Evolutionary conservation across 1,140 invertebrate genomes (phyloP), one percentile per base, ranked within the genome.

Genomic region (Drosophila suzukii): DNA sequence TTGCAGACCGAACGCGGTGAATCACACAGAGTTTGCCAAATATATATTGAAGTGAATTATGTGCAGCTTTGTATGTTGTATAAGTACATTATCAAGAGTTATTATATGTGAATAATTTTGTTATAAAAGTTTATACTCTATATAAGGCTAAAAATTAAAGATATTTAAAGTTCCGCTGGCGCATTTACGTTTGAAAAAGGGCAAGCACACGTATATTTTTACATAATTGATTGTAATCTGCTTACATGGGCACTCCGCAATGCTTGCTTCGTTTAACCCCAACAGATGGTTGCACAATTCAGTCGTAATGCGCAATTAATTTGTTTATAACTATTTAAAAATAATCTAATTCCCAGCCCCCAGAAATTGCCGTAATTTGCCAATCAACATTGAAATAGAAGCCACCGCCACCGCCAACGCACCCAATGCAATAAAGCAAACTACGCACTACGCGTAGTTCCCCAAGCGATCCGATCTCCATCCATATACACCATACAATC

Each of bases 351-450:
- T 80, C 80, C 62, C 62, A 76, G 56, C 57, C 39, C 17, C n/a
- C 46, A 65, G 56, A 88, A 89, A 88, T 88, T 89, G 84, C 72
- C 46, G 84, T 88, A 88, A 88, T 88, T 88, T 88, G 83, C 83
- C 83, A 88, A 88, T 88, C 83, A 88, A 68, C 83, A 88, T 88
- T 86, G 83, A 88, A 88, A 82, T 76, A 78, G 75, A 65, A 82
- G 82, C 61, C 72, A 72, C 51, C 46, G 81, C 61, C 71, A 70
- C 49, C 47, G 44, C 46, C 81, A 62, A 75, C 62, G 61, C 80
- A 65, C 44, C 43, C 39, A 74, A 66, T 67, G 62, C 62, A 65
- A 73, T 62, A 74, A 75, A 36, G 17, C 5, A 38, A 59, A 75
- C 71, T 74, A 75, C 72, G 72, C 72, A 56, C 49, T 75, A 50